Evolutionary conservation across 2,113 vertebrate genomes (phyloP), one percentile per base, ranked within the genome.

Genomic region (Leucoraja erinaceus): DNA sequence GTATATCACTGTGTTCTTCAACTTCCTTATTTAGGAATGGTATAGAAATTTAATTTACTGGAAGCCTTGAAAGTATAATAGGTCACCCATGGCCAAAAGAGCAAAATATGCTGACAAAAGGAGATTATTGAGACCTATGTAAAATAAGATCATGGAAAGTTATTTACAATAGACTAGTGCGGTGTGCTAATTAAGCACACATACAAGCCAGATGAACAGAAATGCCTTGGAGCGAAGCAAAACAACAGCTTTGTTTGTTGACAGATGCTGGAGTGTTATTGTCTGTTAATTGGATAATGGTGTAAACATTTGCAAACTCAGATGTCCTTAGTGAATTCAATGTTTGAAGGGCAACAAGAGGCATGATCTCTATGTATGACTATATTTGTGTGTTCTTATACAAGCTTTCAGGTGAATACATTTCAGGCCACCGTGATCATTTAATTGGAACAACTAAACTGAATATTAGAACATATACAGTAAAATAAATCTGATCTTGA

Each of bases 181-280:
- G 95, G 96, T 95, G 96, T 96, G 96, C 96, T 97, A 97, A 96
- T 97, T 97, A 96, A 96, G 96, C 96, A 95, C 96, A 97, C 97
- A 96, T 96, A 96, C 95, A 95, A 96, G 96, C 95, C 97, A 96
- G 96, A 96, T 96, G 96, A 96, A 94, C 95, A 96, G 95, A 96
- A 96, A 96, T 96, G 95, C 96, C 95, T 96, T 93, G 88, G 95
- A 96, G 96, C 96, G 96, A 97, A 96, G 96, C 96, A 96, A 97
- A 97, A 97, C 97, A 97, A 97, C 97, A 99, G 97, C 97, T 99
- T 98, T 98, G 98, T 99, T 98, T 99, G 97, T 99, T 99, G 98
- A 99, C 98, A 98, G 98, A 99, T 98, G 98, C 96, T 97, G 96
- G 97, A 95, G 94, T 97, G 97, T 97, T 97, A 97, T 98, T 97